A percentile compares a stretch with the other conserved stretches of the same genome.
Evolutionary conservation across 2,888 invertebrate genomes (phyloP).

Genomic region (Hecatera dysodea): DNA sequence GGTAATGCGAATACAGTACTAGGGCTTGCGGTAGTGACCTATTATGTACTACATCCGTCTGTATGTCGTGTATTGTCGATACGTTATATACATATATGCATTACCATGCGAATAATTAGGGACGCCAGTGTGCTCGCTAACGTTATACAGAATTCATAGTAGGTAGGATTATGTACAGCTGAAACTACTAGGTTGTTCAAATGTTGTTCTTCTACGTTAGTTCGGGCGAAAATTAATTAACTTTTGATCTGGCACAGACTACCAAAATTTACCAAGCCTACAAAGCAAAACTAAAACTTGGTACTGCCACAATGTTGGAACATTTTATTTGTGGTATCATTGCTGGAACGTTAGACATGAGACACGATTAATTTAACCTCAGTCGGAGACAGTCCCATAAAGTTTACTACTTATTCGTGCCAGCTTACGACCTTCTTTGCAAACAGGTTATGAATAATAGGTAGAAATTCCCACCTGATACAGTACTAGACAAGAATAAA

Average conservation of each 20-base stretch:
- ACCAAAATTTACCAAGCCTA: not conserved
- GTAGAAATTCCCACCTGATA: slow-evolving; percentile 43
- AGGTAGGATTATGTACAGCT: slow-evolving; percentile 19
- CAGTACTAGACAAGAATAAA: slow-evolving; percentile 36
- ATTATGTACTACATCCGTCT: slow-evolving; percentile 59
- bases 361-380: slow-evolving; percentile 33
- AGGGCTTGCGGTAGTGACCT: slow-evolving; percentile 54
- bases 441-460: slow-evolving; percentile 35
- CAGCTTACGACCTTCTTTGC: slow-evolving; percentile 27
- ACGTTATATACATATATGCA: slow-evolving; percentile 6
- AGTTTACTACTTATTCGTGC: slow-evolving; percentile 51
- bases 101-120: slow-evolving; percentile 37
- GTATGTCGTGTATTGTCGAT: slow-evolving; percentile 41
- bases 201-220: slow-evolving; percentile 8
- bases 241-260: not conserved
- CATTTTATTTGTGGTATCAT: slow-evolving; percentile 13
- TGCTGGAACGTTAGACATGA: slow-evolving; percentile 17
- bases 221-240: slow-evolving; percentile 5
- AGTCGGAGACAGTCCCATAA: slow-evolving; percentile 27
- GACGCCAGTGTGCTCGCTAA: slow-evolving; percentile 4
- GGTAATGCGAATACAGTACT: slow-evolving; percentile 18
- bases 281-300: not conserved
- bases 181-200: slow-evolving; percentile 24
- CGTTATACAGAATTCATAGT: slow-evolving; percentile 3
- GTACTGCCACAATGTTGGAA: not conserved